These are phyloP conservation scores for Linurgus olivaceus DNA, from an alignment of 2,797 vertebrate species.

Conservation along the genomic window DNA sequence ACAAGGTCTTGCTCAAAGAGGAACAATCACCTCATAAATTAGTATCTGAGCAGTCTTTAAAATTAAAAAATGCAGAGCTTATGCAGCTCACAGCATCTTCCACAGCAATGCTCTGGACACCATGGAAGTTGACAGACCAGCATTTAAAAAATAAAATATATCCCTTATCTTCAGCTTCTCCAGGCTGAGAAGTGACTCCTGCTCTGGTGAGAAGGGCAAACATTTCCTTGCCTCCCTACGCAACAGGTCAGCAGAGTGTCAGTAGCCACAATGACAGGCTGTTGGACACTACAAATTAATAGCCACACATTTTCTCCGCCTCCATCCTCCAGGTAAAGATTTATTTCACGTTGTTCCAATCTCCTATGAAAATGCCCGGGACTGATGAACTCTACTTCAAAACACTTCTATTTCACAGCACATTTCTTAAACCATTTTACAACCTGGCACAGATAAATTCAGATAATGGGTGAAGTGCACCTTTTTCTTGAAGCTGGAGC, in stretches of 20 bases:
- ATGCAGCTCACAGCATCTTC: background rate
- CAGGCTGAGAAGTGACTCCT: background rate
- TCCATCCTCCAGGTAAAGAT: slow-evolving; percentile 12
- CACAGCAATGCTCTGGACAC: fast-evolving
- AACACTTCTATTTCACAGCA: background rate
- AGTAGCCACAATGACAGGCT: slow-evolving; percentile 7
- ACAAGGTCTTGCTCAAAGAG: background rate
- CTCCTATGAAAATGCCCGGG: background rate
- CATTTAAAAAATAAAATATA: background rate
- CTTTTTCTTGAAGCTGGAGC: background rate
- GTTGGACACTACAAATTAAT: background rate
- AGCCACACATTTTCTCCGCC: background rate
- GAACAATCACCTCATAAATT: slow-evolving; percentile 14
- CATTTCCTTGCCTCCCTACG: background rate
- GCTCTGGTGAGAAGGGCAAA: background rate
- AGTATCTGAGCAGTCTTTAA: background rate
- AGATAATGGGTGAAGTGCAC: background rate
- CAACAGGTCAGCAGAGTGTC: background rate
- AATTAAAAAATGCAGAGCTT: background rate
- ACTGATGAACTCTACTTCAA: background rate
- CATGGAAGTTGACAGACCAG: background rate
- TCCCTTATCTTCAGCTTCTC: background rate
- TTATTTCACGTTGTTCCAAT: background rate
- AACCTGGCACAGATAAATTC: background rate
- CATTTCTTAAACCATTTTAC: background rate